Evolutionary conservation across 2,797 vertebrate species (phyloP), one percentile per base, ranked within the genome.

Genomic region (Vespertilio murinus): DNA sequence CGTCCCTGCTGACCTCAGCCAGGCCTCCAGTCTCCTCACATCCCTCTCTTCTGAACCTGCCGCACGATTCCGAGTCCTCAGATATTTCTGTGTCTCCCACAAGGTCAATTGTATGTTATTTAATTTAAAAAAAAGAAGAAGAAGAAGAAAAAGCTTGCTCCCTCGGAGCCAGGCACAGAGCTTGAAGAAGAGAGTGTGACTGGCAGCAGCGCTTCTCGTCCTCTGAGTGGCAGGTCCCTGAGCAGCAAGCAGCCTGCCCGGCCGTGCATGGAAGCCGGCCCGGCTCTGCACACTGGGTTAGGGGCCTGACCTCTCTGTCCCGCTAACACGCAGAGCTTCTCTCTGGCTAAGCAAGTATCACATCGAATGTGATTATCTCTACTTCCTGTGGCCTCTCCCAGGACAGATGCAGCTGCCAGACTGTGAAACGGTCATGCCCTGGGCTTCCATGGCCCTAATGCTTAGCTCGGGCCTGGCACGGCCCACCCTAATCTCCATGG

Each of bases 401-500:
- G 12, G 8, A 5, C 18, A 11, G 5, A 5, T 5, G 5, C 30
- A 47, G 20, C 28, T n/a, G 20, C 28, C 28, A 25, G 20, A n/a
- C 25, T 1, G 1, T 10, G n/a, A 78, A 13, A n/a, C 6, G 1
- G 30, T 14, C 2, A 0, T 4, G 8, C 2, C 13, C 47, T 73
- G 4, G 0, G 33, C 45, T 70, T 84, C 83, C 45, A 0, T 23
- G 10, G 8, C n/a, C 64, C 25, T 52, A 30, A 64, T 5, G 9
- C 8, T 75, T 54, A 54, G 52, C 8, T 40, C 16, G 7, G 28
- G 17, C 42, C 25, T 71, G 71, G 70, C 8, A 12, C 1, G 3
- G 18, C 35, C 38, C 16, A 42, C 9, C 6, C 17, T 30, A 9
- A 35, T 38, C 10, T 67, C 38, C 38, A 12, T 5, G 40, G 30